phyloP scores from a whole-genome alignment of 1,140 invertebrate species.

The Papilio aristodemus region DNA sequence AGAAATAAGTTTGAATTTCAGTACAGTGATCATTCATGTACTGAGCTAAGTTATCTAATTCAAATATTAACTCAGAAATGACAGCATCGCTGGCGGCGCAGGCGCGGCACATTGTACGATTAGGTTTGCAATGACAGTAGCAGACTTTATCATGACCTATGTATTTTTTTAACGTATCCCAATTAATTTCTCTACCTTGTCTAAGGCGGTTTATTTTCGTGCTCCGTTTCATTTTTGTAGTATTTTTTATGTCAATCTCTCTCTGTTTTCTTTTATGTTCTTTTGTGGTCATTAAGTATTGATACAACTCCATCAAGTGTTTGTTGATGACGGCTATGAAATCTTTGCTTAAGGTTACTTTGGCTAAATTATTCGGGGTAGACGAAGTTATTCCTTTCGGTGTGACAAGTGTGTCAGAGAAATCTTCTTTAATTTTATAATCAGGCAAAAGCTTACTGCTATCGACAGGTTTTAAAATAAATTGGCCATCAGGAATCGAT shows the following conservation, averaged over 20 bases:
- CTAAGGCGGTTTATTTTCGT: not conserved
- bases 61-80: constrained; percentile 61
- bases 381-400: constrained; percentile 30
- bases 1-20: constrained; percentile 70
- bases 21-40: constrained; percentile 69
- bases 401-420: constrained; percentile 32
- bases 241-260: constrained; percentile 29
- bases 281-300: constrained; percentile 37
- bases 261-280: constrained; percentile 23
- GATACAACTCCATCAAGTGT: constrained; percentile 46
- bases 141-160: constrained; percentile 58
- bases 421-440: constrained; percentile 17
- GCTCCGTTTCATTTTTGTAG: not conserved
- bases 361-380: constrained; percentile 35
- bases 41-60: constrained; percentile 62
- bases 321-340: constrained; percentile 47
- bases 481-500: constrained; percentile 35
- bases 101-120: constrained; percentile 57
- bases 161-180: constrained; percentile 52
- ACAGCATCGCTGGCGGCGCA: constrained; percentile 61
- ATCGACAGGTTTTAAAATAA: constrained; percentile 36
- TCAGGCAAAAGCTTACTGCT: not conserved
- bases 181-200: constrained; percentile 44
- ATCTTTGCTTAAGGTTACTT: constrained; percentile 50
- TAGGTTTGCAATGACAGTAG: constrained; percentile 55